These are phyloP conservation scores for Pyxicephalus adspersus DNA, from an alignment of 2,113 vertebrate species.

Conservation along the genomic window DNA sequence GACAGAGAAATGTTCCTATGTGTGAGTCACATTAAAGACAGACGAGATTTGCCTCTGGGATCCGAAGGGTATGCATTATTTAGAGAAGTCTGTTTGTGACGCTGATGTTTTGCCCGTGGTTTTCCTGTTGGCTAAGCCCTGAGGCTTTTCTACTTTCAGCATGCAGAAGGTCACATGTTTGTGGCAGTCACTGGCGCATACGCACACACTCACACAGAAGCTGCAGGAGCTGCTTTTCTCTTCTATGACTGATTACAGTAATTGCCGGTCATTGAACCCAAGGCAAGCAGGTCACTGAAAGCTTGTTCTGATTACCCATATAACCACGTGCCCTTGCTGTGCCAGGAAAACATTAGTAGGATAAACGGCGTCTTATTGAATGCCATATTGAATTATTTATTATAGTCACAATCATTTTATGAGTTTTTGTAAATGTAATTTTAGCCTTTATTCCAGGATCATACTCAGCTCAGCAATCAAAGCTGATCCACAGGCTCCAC, in stretches of 20 bases:
- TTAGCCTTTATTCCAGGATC: not conserved
- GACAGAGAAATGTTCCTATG: not conserved
- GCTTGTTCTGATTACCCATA: not conserved
- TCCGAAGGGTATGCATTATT: conserved; percentile 41
- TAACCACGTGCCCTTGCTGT: not conserved
- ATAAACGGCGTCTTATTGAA: too few relatives aligned
- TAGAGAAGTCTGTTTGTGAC: conserved; percentile 5
- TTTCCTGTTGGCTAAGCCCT: conserved; percentile 27
- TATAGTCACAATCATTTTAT: not conserved
- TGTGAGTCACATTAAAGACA: not conserved
- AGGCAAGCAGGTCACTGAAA: conserved; percentile 24
- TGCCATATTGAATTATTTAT: not conserved
- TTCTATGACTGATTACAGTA: conserved; percentile 58
- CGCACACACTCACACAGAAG: not conserved
- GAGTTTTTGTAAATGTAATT: not conserved
- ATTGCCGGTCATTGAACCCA: conserved; percentile 63
- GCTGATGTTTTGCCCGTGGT: conserved; percentile 28
- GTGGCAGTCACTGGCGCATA: not conserved
- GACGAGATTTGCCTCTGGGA: not conserved
- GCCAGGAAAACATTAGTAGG: not conserved
- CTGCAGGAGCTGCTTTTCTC: conserved; percentile 30
- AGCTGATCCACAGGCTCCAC: too few relatives aligned
- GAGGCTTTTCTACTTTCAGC: not conserved
- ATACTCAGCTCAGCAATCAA: too few relatives aligned
- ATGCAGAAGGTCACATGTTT: not conserved